Conservation (phyloP, 2,113 vertebrate species). For the Gila orcuttii region DNA sequence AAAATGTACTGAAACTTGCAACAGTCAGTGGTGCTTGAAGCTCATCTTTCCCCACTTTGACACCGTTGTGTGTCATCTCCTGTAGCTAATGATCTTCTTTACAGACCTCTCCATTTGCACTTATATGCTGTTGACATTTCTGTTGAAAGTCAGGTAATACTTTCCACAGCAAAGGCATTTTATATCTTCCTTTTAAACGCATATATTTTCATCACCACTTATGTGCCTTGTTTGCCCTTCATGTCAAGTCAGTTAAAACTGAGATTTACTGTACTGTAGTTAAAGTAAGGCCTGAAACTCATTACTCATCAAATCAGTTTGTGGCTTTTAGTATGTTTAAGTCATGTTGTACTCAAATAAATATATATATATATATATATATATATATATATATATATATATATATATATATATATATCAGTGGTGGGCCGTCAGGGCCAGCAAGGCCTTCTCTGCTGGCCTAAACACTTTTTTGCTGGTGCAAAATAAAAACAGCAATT, state of each 20-base stretch:
- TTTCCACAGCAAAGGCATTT: slow-evolving; percentile 1
- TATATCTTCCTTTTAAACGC: neutral
- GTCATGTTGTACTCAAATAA: too few species aligned
- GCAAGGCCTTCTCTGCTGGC: too few species aligned
- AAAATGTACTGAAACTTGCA: neutral
- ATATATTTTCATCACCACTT: neutral
- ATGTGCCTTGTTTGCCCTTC: neutral
- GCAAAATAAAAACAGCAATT: too few species aligned
- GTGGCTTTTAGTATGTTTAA: too few species aligned
- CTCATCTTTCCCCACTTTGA: slow-evolving; percentile 22
- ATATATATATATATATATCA: too few species aligned
- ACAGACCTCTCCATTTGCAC: slow-evolving; percentile 23
- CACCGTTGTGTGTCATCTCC: slow-evolving; percentile 6
- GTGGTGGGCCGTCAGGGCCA: too few species aligned
- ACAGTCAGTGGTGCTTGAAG: neutral
- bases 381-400: too few species aligned
- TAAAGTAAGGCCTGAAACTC: neutral
- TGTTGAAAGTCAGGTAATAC: neutral
- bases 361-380: too few species aligned
- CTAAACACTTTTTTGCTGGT: too few species aligned
- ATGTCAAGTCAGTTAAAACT: neutral
- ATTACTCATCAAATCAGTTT: neutral
- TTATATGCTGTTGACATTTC: neutral
- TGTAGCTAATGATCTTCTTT: slow-evolving; percentile 21
- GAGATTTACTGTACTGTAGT: neutral